Base-by-base conservation (phyloP, 2,797 vertebrate species). In the Micropoecilia bifurca region DNA sequence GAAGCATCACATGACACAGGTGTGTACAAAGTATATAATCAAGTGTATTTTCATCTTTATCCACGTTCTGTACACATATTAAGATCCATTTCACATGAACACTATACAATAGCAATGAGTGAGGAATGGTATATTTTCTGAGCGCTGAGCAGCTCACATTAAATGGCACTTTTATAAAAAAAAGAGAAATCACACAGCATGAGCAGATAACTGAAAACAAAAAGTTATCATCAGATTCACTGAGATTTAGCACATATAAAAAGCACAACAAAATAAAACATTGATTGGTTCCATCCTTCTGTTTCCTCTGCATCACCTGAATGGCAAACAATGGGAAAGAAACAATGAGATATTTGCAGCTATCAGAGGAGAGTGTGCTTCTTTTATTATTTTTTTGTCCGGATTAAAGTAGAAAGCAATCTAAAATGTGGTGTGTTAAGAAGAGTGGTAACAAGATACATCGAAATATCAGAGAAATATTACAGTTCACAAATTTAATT, bases 21-120 rank as follows among this genome's bases (percentile, higher is more conserved):
- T 91, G 87, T 94, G 88, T 96, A 96, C 94, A 95, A 97, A 97
- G 95, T 96, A 96, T 97, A 97, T 96, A 96, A 96, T 95, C 96
- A 96, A 96, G 95, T 96, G 95, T 97, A 96, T 96, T 96, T 95
- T 93, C 94, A 95, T 95, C 92, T 95, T 95, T 95, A 95, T 95
- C 95, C 95, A 95, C 95, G 95, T 94, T 95, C 95, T 96, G 95
- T 96, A 96, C 95, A 96, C 95, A 96, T 95, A 96, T 94, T 95
- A 93, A 95, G 95, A 96, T 95, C 95, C 94, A 96, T 96, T 95
- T 96, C 95, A 97, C 96, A 95, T 94, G 93, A 96, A 96, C 96
- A 97, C 95, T 95, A 96, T 96, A 96, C 96, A 96, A 95, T 96
- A 96, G 95, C 95, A 96, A 96, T 96, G 95, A 95, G 93, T 95